A percentile compares a stretch with the other conserved stretches of the same genome.
Evolutionary conservation across 1,140 invertebrate genomes (phyloP).

Genomic region (Venustaconcha ellipsiformis): DNA sequence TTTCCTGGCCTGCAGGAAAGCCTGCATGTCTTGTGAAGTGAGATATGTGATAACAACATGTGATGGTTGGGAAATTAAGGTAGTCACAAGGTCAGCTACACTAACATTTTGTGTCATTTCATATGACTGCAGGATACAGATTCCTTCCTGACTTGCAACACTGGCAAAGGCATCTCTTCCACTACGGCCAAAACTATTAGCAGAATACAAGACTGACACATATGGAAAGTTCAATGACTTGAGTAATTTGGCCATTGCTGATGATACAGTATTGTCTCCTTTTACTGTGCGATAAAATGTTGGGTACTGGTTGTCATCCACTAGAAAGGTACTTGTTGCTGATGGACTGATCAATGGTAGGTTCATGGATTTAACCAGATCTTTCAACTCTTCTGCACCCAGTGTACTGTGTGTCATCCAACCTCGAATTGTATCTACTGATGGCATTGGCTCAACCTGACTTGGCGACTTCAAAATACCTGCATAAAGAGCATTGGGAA

Average conservation of each 20-base stretch:
- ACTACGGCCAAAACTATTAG: constrained; percentile 39
- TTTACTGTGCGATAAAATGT: constrained; percentile 85
- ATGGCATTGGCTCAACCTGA: constrained; percentile 1
- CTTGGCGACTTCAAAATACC: constrained; percentile 34
- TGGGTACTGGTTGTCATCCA: constrained; percentile 80
- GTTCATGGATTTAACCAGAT: constrained; percentile 46
- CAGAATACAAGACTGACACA: constrained; percentile 44
- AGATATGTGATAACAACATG: constrained; percentile 48
- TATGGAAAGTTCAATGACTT: constrained; percentile 49
- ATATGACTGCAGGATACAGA: constrained; percentile 46
- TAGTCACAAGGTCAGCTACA: constrained; percentile 23
- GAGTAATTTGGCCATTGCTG: constrained; percentile 73
- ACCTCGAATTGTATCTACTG: constrained; percentile 38
- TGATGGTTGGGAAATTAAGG: constrained; percentile 18
- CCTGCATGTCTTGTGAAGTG: constrained; percentile 23
- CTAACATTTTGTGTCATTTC: constrained; percentile 27
- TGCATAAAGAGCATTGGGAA: constrained; percentile 53
- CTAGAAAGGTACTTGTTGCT: constrained; percentile 77
- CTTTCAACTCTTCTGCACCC: constrained; percentile 40
- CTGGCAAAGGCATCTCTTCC: constrained; percentile 39
- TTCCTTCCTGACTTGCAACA: constrained; percentile 43
- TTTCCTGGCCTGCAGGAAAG: constrained; percentile 29
- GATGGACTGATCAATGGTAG: constrained; percentile 57
- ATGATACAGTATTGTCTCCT: constrained; percentile 82
- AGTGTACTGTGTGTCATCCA: constrained; percentile 59